phyloP scores from a whole-genome alignment of 2,113 vertebrate species.

The Hystrix cristata region DNA sequence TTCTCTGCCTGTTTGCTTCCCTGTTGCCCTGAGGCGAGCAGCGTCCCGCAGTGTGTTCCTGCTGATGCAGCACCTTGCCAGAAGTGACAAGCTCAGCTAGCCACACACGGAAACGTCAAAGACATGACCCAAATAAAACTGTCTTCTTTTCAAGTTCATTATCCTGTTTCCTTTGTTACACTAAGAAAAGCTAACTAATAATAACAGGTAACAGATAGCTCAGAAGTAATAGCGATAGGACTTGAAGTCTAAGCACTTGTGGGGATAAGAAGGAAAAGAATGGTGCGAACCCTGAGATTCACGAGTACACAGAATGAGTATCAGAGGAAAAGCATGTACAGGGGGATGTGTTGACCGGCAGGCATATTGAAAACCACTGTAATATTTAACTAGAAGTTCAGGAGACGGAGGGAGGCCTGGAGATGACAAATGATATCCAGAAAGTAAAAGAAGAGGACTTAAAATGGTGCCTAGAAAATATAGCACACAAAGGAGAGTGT shows the following conservation, averaged over 20 bases:
- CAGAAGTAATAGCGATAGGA: not conserved
- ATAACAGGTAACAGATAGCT: not conserved
- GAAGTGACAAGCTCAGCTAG: not conserved
- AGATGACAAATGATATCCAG: not conserved
- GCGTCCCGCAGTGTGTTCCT: not conserved
- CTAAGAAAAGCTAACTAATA: not conserved
- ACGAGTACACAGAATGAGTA: not conserved
- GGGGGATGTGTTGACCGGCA: not conserved
- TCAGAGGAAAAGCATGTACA: not conserved
- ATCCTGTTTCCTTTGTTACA: not conserved
- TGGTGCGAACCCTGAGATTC: not conserved
- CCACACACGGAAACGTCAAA: fast-evolving
- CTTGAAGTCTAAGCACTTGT: not conserved
- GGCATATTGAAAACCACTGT: not conserved
- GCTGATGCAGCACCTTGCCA: fast-evolving
- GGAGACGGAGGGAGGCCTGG: not conserved
- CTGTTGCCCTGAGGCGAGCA: not conserved
- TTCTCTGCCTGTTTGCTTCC: not conserved
- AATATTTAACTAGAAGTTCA: not conserved
- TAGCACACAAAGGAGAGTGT: not conserved
- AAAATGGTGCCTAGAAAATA: not conserved
- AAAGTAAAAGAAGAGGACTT: not conserved
- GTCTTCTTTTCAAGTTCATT: not conserved
- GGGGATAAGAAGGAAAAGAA: not conserved
- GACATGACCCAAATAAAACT: not conserved